Conservation (phyloP, 2,113 vertebrate genomes). For the Leucopternis melanops region DNA sequence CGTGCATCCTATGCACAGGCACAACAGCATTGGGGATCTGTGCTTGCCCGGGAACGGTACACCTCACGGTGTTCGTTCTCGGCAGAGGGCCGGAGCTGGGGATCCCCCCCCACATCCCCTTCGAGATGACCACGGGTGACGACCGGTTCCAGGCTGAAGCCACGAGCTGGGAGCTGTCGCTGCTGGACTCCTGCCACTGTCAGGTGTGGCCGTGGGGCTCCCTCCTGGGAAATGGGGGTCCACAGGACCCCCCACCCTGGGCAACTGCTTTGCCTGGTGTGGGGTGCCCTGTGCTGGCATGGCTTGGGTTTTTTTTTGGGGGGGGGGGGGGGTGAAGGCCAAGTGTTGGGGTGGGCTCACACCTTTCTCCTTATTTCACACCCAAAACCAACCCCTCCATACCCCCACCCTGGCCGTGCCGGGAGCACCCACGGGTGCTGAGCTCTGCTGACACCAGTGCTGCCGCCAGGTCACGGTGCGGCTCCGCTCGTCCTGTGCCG, state of each 20-base stretch:
- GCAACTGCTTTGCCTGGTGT: not conserved
- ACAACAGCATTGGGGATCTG: too few relatives aligned
- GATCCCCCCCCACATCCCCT: too few relatives aligned
- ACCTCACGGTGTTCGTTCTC: too few relatives aligned
- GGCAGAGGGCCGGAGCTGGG: too few relatives aligned
- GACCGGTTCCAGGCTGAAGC: constrained; percentile 68
- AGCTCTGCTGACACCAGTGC: not conserved
- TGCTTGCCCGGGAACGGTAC: too few relatives aligned
- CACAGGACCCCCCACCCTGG: too few relatives aligned
- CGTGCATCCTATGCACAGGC: too few relatives aligned
- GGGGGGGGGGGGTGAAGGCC: not conserved
- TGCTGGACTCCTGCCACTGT: constrained; percentile 57
- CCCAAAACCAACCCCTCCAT: not conserved
- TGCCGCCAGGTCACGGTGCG: constrained; percentile 61
- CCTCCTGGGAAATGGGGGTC: not conserved
- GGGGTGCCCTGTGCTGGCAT: not conserved
- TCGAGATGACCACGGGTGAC: not conserved
- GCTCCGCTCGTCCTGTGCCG: constrained; percentile 64
- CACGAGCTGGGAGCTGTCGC: constrained; percentile 53
- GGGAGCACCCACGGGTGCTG: not conserved
- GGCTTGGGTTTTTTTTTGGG: not conserved
- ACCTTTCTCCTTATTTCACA: not conserved
- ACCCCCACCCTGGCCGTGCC: too few relatives aligned
- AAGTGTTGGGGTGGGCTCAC: not conserved
- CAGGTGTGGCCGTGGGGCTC: not conserved